Base-by-base conservation (phyloP, 1,140 invertebrate species). In the Philotrypesis tridentata region DNA sequence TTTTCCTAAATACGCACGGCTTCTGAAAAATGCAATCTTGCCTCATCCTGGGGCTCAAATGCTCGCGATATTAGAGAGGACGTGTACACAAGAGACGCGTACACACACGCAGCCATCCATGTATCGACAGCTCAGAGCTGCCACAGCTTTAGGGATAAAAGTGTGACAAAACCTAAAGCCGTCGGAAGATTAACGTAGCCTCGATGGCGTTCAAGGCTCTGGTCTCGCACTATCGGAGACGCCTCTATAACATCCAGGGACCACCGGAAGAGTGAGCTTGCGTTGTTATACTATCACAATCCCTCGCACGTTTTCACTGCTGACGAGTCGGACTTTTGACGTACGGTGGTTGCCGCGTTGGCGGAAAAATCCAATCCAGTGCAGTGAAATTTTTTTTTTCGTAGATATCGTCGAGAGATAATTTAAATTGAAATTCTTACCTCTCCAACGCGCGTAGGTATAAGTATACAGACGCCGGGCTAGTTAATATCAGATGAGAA, bases 81-180 rank as follows among this genome's bases (percentile, higher is more conserved):
- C 33, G 33, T 37, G 9, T 37, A 9, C n/a, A n/a, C n/a, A 37
- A 37, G 33, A 9, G 9, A 5, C 33, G 9, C 33, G 33, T 37
- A 37, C 9, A 37, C 33, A 37, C 33, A n/a, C 9, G 33, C 33
- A 37, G 33, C 4, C 33, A 9, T 5, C 33, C 9, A 37, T 37
- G 9, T 37, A 37, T 37, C 9, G 4, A 37, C 33, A 60, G 4
- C 55, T 60, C 55, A 60, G 14, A 60, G 55, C 25, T n/a, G n/a
- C n/a, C 71, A 5, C 0, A 40, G 31, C 8, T 55, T 2, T 23
- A 33, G 14, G 31, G 67, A 71, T 72, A 61, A 71, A 37, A 63
- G 67, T 40, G 77, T 40, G 77, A 61, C 29, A 71, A 71, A 71
- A 79, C 23, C 25, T 40, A 55, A 48, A 37, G 43, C 61, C 68